Base-by-base conservation (phyloP, 2,113 vertebrate genomes). In the Silurus meridionalis region DNA sequence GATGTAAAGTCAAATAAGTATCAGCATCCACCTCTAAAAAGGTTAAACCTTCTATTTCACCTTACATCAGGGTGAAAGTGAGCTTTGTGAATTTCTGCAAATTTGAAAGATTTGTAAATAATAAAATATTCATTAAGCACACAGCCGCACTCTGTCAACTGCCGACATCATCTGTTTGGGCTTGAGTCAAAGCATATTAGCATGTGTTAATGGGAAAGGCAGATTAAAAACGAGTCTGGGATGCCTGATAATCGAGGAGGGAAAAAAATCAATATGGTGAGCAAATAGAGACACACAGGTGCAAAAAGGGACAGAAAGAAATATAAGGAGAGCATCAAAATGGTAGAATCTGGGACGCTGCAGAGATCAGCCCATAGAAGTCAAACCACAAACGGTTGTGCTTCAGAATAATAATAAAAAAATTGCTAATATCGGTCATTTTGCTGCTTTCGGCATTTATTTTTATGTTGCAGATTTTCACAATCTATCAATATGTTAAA, bases 221-320 rank as follows among this genome's bases (percentile, higher is more conserved):
- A 93, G 92, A 94, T 94, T 93, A 94, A 81, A 71, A 74, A 61
- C 53, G 19, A 90, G 90, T 87, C 91, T 93, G 93, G 88, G 86
- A 86, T 55, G 83, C 58, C 86, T 91, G 94, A 94, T 94, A 92
- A 87, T 87, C 81, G 84, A 88, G 86, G 83, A 48, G 58, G 64
- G 17, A 25, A 46, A 8, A 77, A 53, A 19, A 80, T 91, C 83
- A 88, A 91, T 91, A 91, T 85, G 81, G 28, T 21, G 83, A 82
- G 87, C 89, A 88, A 94, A 92, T 86, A 90, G 84, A 88, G 74
- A 75, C 80, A 28, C 63, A 48, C 69, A 90, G 75, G 64, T 55
- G 67, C 48, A 88, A 83, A 71, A 48, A 83, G 75, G 72, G 82
- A 83, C 72, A 15, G 50, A 15, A 37, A 48, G 7, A 3, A 9